phyloP scores from a whole-genome alignment of 2,113 vertebrate species.

The Macquaria ambigua region DNA sequence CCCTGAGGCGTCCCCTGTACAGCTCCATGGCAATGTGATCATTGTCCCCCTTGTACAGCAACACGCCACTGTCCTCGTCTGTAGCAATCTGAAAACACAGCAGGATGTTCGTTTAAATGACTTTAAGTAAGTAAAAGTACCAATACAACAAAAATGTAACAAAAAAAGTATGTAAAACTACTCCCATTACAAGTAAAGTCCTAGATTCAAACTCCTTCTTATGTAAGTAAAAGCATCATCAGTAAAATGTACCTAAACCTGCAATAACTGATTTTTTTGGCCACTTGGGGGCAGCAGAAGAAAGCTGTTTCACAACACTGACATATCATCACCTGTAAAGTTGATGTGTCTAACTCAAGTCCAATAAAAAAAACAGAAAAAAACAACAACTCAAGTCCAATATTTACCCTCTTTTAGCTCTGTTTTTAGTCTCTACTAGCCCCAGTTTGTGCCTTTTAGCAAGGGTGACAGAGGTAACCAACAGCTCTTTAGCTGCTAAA shows the following conservation, averaged over 20 bases:
- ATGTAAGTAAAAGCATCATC: background rate
- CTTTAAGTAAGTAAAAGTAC: background rate
- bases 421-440: background rate
- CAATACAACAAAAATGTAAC: background rate
- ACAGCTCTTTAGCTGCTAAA: no score
- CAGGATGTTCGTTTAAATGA: background rate
- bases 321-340: no score
- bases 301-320: background rate
- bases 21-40: constrained; percentile 96
- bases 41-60: constrained; percentile 95
- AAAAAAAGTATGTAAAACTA: background rate
- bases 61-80: constrained; percentile 95
- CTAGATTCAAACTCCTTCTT: background rate
- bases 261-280: background rate
- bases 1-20: constrained; percentile 94
- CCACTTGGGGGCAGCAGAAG: background rate
- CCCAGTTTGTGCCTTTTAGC: background rate
- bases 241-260: background rate
- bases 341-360: background rate
- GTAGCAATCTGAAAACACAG: constrained; percentile 91
- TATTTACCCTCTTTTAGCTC: background rate
- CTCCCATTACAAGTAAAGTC: background rate
- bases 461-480: background rate
- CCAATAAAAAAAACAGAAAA: no score
- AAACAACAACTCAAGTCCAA: no score